Evolutionary conservation across 2,113 vertebrate genomes (phyloP).

Genomic region (Gracilinanus agilis): DNA sequence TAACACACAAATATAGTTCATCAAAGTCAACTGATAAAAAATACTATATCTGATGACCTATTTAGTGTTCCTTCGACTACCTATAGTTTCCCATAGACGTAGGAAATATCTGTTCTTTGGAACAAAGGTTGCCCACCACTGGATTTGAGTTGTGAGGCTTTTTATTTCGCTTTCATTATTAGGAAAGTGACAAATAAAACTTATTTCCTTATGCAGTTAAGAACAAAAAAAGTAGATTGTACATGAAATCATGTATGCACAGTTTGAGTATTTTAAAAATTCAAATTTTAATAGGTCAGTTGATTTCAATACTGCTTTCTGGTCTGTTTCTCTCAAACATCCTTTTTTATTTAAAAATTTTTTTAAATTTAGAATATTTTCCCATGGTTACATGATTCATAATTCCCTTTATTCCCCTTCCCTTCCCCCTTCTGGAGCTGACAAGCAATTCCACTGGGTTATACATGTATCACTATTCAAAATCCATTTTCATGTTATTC

Average conservation of each 20-base stretch:
- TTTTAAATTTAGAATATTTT: no score
- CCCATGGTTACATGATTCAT: no score
- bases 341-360: neutral
- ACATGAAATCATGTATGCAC: neutral
- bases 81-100: neutral
- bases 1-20: neutral
- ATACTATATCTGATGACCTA: neutral
- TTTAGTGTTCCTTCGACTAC: neutral
- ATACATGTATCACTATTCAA: no score
- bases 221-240: neutral
- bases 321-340: neutral
- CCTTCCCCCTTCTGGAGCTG: no score
- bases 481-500: no score
- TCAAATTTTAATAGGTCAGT: neutral
- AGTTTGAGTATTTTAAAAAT: neutral
- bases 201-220: neutral
- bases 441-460: no score
- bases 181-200: neutral
- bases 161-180: neutral
- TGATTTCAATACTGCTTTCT: neutral
- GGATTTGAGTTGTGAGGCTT: neutral
- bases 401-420: no score
- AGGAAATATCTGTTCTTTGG: neutral
- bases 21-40: neutral
- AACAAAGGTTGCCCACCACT: neutral